A percentile compares a stretch with the other conserved stretches of the same genome.
Evolutionary conservation across 2,113 vertebrate species (phyloP).

Genomic region (Pterocles orientalis): DNA sequence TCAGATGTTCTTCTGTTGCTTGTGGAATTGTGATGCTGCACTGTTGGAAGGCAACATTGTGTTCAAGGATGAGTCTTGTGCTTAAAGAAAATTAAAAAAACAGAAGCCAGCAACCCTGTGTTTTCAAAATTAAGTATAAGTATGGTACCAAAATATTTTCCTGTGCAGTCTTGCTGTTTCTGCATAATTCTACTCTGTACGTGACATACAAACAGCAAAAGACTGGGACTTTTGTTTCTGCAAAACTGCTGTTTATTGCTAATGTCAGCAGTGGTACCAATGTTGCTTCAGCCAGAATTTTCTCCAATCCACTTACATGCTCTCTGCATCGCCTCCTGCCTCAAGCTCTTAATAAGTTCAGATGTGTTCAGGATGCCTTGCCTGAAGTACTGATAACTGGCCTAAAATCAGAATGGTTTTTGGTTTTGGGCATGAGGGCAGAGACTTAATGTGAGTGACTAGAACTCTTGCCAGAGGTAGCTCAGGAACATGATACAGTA

Average conservation of each 20-base stretch:
- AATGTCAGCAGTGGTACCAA: not conserved
- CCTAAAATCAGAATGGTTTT: not conserved
- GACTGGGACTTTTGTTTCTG: not conserved
- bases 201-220: not conserved
- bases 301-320: not conserved
- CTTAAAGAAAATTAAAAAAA: not conserved
- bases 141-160: not conserved
- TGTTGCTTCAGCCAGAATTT: not conserved
- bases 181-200: not conserved
- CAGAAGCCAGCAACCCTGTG: not conserved
- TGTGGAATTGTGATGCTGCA: not conserved
- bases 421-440: not conserved
- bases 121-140: not conserved
- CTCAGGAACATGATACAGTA: not conserved
- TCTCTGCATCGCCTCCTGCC: not conserved
- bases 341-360: not conserved
- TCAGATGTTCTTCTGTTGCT: not conserved
- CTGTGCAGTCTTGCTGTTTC: not conserved
- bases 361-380: not conserved
- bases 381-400: not conserved
- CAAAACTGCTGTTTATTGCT: not conserved
- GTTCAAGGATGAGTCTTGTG: not conserved
- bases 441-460: not conserved
- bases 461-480: not conserved
- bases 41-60: not conserved